Conservation (phyloP, 1,140 invertebrate species). For the Ostrea denselamellosa region DNA sequence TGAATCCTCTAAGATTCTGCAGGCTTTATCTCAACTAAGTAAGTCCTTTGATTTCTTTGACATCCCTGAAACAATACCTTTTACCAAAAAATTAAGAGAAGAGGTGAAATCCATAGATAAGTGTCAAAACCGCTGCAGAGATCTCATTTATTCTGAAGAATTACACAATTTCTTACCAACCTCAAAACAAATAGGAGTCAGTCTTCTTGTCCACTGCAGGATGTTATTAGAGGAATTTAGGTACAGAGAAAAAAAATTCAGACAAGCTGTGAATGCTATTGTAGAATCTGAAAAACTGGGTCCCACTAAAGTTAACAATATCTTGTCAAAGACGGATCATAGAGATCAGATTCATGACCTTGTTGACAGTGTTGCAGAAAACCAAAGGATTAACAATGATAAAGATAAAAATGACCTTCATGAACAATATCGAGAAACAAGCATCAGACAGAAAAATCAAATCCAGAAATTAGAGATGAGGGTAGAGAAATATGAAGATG, state of each 20-base stretch:
- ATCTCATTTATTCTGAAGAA: constrained; percentile 2
- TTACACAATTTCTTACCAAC: not conserved
- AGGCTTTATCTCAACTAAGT: not conserved
- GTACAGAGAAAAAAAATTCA: constrained; percentile 15
- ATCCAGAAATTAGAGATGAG: constrained; percentile 14
- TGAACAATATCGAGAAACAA: constrained; percentile 1
- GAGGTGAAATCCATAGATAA: constrained; percentile 4
- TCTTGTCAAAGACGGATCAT: constrained; percentile 15
- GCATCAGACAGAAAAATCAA: constrained; percentile 8
- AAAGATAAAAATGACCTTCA: constrained; percentile 8
- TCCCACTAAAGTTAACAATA: not conserved
- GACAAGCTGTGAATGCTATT: not conserved
- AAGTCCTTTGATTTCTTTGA: constrained; percentile 21
- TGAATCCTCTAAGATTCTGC: not conserved
- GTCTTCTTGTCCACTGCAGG: not conserved
- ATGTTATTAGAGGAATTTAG: not conserved
- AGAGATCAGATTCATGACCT: constrained; percentile 5
- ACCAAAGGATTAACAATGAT: not conserved
- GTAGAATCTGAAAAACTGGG: constrained; percentile 12
- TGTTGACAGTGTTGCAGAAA: constrained; percentile 10
- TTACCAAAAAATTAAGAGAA: not conserved
- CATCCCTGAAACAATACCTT: not conserved
- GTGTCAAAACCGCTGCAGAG: not conserved
- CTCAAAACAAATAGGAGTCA: not conserved
- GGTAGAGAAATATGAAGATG: constrained; percentile 5